Evolutionary conservation across 1,140 invertebrate genomes (phyloP).

Genomic region (Magallana ariakensis): DNA sequence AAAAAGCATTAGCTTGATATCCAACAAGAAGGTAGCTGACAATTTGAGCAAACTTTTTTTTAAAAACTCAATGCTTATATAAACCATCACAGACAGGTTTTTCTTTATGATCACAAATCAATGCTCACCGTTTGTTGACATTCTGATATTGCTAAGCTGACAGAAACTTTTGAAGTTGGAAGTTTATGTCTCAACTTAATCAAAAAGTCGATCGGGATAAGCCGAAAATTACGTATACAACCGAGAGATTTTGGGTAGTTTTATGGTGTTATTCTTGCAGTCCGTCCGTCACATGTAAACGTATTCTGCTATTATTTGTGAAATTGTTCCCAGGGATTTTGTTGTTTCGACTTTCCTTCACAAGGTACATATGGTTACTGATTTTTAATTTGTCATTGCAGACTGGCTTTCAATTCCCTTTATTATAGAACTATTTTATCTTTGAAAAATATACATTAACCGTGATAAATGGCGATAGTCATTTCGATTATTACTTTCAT

Average conservation of each 20-base stretch:
- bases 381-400: background rate
- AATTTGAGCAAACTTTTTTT: no score
- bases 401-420: background rate
- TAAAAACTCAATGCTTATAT: no score
- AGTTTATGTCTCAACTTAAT: slow-evolving; percentile 29
- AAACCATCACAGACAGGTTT: no score
- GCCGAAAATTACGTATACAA: slow-evolving; percentile 10
- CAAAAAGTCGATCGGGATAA: slow-evolving; percentile 36
- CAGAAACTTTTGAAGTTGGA: slow-evolving; percentile 13
- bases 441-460: no score
- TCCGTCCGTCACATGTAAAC: background rate
- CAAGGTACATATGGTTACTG: no score
- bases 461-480: no score
- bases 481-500: no score
- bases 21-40: no score
- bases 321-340: background rate
- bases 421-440: background rate
- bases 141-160: slow-evolving; percentile 30
- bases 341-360: background rate
- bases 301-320: background rate
- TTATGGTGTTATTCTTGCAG: background rate
- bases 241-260: background rate
- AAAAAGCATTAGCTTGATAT: no score
- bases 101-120: background rate
- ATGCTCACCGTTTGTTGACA: slow-evolving; percentile 22